Evolutionary conservation across 2,113 vertebrate genomes (phyloP).

Genomic region (Sclerurus mexicanus): DNA sequence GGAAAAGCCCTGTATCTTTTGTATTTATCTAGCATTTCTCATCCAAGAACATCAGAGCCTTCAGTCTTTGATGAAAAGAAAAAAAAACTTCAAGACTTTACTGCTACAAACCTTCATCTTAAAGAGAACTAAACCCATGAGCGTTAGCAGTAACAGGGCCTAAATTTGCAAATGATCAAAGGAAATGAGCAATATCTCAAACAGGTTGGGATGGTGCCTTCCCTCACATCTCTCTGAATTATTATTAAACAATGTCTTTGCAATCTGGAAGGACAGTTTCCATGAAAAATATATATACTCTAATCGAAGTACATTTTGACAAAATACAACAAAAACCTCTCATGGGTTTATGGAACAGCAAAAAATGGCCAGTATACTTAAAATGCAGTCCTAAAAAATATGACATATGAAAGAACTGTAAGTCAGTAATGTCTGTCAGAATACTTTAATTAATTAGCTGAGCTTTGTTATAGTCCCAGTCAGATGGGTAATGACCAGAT

Average conservation of each 20-base stretch:
- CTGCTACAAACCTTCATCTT: slow-evolving; percentile 12
- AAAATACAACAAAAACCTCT: background rate
- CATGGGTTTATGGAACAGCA: background rate
- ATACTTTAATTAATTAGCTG: background rate
- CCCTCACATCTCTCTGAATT: background rate
- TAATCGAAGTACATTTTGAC: background rate
- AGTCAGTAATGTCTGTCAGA: background rate
- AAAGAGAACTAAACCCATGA: slow-evolving; percentile 16
- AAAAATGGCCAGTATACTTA: background rate
- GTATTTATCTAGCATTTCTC: background rate
- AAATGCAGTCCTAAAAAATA: background rate
- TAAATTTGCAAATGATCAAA: slow-evolving; percentile 48
- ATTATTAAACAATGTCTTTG: slow-evolving; percentile 13
- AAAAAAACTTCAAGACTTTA: background rate
- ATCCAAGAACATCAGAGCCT: background rate
- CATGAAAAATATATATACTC: background rate
- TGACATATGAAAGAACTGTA: background rate
- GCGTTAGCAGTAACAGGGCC: background rate
- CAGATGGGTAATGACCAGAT: background rate
- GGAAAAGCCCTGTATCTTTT: background rate
- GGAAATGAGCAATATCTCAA: slow-evolving; percentile 6
- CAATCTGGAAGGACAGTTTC: background rate
- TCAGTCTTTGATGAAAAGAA: slow-evolving; percentile 6
- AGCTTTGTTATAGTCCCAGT: background rate
- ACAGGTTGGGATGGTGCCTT: background rate